Evolutionary conservation across 2,797 vertebrate genomes (phyloP), one percentile per base, ranked within the genome.

Genomic region (Leptatherina wallacei): DNA sequence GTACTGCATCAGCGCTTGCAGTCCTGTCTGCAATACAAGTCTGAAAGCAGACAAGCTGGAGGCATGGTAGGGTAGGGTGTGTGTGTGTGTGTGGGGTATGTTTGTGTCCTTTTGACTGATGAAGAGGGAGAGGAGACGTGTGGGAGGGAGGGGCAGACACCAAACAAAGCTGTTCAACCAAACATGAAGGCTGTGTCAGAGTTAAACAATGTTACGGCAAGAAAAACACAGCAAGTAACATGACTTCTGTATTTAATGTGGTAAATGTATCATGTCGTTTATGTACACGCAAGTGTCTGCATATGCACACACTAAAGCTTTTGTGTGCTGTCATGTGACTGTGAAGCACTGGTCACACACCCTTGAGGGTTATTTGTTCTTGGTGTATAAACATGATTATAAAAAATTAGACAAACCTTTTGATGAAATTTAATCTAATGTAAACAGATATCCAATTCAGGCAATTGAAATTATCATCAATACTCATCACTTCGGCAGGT

Each of bases 151-250:
- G 59, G 76, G 64, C 38, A 24, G 20, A 6, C 14, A 57, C 67
- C 33, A 61, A 84, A 85, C 73, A 88, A 84, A 80, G 90, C 80
- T 85, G 69, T 86, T 77, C 58, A 90, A 83, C 78, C 8, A 81
- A 32, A 80, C 80, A 77, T 84, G 82, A 84, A 77, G 69, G 56
- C 61, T 22, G 35, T 67, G 78, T 82, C 84, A 81, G 64, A 55
- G 42, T 68, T 81, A 86, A 89, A 89, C 61, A 87, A 65, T 82
- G 73, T 81, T 85, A 77, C n/a, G 0, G 6, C 54, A n/a, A 54
- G 61, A 64, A 68, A 83, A 84, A 85, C 80, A 80, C 52, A 52
- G 57, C 47, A 44, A 7, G 36, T 64, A 16, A 64, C 44, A 18
- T 30, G 69, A 83, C 44, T 56, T 82, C 61, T 74, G 67, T 30